These are phyloP conservation scores for Tetramorium parvispinum DNA, from an alignment of 1,140 invertebrate genomes.

Conservation along the genomic window DNA sequence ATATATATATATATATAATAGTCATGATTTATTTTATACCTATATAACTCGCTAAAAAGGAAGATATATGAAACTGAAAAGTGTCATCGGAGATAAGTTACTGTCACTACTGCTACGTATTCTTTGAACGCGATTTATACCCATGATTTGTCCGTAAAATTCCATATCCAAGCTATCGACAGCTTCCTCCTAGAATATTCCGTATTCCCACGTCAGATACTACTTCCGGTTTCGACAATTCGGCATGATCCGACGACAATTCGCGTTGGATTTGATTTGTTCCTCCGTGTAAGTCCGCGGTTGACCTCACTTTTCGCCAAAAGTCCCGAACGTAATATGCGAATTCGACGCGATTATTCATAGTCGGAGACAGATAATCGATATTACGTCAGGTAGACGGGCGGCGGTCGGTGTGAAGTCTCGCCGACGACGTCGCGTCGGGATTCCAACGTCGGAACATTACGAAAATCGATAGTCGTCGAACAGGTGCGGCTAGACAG, in stretches of 20 bases:
- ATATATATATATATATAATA: not conserved
- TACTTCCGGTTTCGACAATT: conserved; percentile 47
- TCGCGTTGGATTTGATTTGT: conserved; percentile 37
- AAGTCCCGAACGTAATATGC: conserved; percentile 69
- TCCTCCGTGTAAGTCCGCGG: conserved; percentile 61
- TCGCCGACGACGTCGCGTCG: conserved; percentile 71
- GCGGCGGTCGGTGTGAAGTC: conserved; percentile 70
- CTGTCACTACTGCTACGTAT: conserved; percentile 14
- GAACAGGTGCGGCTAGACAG: conserved; percentile 74
- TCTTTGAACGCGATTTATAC: conserved; percentile 30
- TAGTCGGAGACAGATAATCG: conserved; percentile 74
- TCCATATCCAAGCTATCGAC: conserved; percentile 46
- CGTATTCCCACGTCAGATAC: conserved; percentile 14
- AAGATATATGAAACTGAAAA: not conserved
- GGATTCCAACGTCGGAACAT: conserved; percentile 71
- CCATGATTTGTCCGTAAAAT: conserved; percentile 37
- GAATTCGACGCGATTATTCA: conserved; percentile 80
- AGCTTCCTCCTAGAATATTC: conserved; percentile 35
- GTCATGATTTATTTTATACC: conserved; percentile 13
- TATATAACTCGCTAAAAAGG: not conserved
- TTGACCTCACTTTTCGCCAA: conserved; percentile 64
- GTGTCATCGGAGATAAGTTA: conserved; percentile 31
- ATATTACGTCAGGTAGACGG: conserved; percentile 72
- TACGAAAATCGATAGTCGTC: conserved; percentile 80
- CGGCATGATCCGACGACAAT: conserved; percentile 12